Percentiles rank a stretch among this genome's conserved stretches.
These are phyloP conservation scores for Triplophysa yarkandensis DNA, from an alignment of 2,797 vertebrate genomes.

Conservation along the genomic window DNA sequence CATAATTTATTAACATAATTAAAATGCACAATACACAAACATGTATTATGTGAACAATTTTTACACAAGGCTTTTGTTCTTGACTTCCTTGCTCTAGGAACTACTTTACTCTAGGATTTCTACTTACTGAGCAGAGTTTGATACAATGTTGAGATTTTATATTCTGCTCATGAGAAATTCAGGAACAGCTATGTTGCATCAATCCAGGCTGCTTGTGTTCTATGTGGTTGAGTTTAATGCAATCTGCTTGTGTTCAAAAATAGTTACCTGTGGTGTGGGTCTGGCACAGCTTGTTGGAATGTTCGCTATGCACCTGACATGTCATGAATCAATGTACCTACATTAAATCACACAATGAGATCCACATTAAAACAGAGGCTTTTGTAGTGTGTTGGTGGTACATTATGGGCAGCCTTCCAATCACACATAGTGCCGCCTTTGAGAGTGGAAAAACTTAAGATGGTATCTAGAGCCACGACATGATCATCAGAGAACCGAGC, in stretches of 20 bases:
- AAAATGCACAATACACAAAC: too few relatives aligned
- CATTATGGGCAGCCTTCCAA: constrained; percentile 56
- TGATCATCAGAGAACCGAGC: constrained; percentile 62
- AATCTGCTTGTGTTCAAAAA: constrained; percentile 44
- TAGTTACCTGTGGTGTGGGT: constrained; percentile 60
- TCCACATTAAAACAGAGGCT: constrained; percentile 66
- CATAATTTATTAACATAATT: too few relatives aligned
- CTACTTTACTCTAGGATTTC: too few relatives aligned
- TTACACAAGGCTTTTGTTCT: too few relatives aligned
- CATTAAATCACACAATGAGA: constrained; percentile 63
- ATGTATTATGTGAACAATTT: too few relatives aligned
- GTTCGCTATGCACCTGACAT: constrained; percentile 74
- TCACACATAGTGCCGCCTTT: constrained; percentile 57
- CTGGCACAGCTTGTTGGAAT: constrained; percentile 69
- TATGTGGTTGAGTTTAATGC: constrained; percentile 3
- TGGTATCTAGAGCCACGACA: constrained; percentile 65
- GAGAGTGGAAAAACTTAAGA: constrained; percentile 67
- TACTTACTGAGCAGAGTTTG: not conserved
- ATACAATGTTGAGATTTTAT: not conserved
- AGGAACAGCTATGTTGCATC: not conserved
- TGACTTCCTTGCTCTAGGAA: too few relatives aligned
- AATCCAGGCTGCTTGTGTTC: not conserved
- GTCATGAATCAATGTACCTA: constrained; percentile 76
- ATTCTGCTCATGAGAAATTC: not conserved
- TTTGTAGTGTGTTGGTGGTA: constrained; percentile 69